Evolutionary conservation across 1,140 invertebrate genomes (phyloP).

Genomic region (Drosophila pseudoananassae): DNA sequence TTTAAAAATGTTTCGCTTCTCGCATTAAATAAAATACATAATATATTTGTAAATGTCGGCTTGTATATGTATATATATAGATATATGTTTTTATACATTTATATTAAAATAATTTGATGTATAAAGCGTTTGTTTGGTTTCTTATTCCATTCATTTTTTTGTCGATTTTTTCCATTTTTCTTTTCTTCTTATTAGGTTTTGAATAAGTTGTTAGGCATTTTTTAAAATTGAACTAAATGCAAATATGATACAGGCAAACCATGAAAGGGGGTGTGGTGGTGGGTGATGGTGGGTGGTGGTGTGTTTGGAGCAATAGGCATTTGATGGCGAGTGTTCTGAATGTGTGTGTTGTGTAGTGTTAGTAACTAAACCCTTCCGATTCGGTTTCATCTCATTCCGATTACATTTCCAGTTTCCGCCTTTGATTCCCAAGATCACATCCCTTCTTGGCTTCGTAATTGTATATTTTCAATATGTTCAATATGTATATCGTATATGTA

Average conservation of each 20-base stretch:
- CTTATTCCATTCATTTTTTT: constrained; percentile 12
- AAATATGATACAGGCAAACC: constrained; percentile 62
- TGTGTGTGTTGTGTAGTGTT: constrained; percentile 8
- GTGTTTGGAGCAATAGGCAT: constrained; percentile 45
- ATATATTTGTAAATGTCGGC: constrained; percentile 68
- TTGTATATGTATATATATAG: constrained; percentile 74
- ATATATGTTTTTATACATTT: constrained; percentile 72
- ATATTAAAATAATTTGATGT: constrained; percentile 81
- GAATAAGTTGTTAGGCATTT: constrained; percentile 14
- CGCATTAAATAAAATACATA: constrained; percentile 69
- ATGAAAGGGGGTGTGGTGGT: constrained; percentile 33
- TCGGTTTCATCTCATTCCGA: not conserved
- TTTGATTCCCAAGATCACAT: constrained; percentile 8
- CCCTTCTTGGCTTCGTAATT: constrained; percentile 17
- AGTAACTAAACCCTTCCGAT: constrained; percentile 6
- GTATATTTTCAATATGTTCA: constrained; percentile 41
- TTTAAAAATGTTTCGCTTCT: constrained; percentile 50
- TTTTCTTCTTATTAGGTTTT: constrained; percentile 22
- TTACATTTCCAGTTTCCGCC: not conserved
- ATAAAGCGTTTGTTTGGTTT: constrained; percentile 72
- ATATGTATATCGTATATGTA: constrained; percentile 78
- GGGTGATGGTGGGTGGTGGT: constrained; percentile 15
- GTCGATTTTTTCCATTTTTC: constrained; percentile 9
- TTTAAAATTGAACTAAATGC: constrained; percentile 74
- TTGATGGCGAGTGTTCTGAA: constrained; percentile 32